Evolutionary conservation across 2,888 invertebrate species (phyloP).

Genomic region (Volucella inflata): DNA sequence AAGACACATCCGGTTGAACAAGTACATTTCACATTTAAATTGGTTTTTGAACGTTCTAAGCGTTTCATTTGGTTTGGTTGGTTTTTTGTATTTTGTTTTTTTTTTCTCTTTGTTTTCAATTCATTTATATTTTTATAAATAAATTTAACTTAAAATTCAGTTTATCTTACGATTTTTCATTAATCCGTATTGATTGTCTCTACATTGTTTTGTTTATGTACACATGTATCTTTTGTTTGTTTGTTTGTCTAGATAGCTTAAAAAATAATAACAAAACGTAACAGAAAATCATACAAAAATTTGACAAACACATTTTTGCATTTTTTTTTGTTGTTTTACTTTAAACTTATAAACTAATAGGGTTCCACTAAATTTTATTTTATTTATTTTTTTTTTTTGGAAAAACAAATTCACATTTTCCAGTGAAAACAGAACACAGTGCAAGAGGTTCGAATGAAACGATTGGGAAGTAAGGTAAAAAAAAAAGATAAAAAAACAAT

Average conservation of each 20-base stretch:
- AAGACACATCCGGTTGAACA: conserved; percentile 62
- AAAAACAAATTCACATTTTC: no score
- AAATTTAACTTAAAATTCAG: conserved; percentile 45
- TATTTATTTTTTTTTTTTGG: conserved; percentile 20
- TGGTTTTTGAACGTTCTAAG: conserved; percentile 18
- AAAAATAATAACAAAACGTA: conserved; percentile 45
- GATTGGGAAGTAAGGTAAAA: conserved; percentile 19
- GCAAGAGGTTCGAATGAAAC: conserved; percentile 66
- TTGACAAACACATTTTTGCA: conserved; percentile 32
- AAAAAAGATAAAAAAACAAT: conserved; percentile 15
- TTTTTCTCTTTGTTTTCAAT: not conserved
- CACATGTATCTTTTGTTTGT: conserved; percentile 38
- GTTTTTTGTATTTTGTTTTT: not conserved
- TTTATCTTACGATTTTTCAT: conserved; percentile 50
- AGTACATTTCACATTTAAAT: conserved; percentile 33
- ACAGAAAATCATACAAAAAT: conserved; percentile 21
- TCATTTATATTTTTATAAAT: conserved; percentile 41
- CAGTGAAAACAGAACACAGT: conserved; percentile 63
- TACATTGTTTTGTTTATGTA: conserved; percentile 38
- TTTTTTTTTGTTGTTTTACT: conserved; percentile 43
- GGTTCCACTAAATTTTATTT: conserved; percentile 46
- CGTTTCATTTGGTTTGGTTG: not conserved
- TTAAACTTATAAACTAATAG: conserved; percentile 64
- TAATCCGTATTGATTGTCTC: conserved; percentile 8
- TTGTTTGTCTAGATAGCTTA: conserved; percentile 46